Evolutionary conservation across 2,888 invertebrate genomes (phyloP).

Genomic region (Cybosia mesomella): DNA sequence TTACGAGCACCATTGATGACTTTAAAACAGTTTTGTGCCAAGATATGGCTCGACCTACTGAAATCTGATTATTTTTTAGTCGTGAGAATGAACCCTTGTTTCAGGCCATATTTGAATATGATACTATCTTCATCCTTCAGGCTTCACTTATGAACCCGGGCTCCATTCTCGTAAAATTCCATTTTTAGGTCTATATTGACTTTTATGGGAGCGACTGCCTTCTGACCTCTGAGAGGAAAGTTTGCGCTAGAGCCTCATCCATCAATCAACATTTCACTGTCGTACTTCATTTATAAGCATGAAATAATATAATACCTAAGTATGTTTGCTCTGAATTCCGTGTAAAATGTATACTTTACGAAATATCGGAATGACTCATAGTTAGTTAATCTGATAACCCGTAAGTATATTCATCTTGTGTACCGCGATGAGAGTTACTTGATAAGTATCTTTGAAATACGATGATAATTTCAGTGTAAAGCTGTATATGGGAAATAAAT

Average conservation of each 20-base stretch:
- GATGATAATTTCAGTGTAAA: neutral
- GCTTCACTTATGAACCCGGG: neutral
- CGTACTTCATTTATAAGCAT: too few species aligned
- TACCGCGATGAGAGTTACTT: neutral
- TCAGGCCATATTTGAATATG: too few species aligned
- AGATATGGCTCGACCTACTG: neutral
- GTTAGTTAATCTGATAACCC: too few species aligned
- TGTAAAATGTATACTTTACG: neutral
- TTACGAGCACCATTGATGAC: constrained; percentile 15
- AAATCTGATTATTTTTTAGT: neutral
- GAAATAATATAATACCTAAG: too few species aligned
- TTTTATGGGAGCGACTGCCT: too few species aligned
- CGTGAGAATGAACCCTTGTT: neutral
- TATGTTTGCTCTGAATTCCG: too few species aligned
- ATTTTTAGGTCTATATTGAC: too few species aligned
- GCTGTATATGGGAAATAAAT: neutral
- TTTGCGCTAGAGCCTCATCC: too few species aligned
- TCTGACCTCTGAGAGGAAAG: too few species aligned
- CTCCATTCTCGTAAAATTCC: neutral
- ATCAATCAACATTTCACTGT: too few species aligned
- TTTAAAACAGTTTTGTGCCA: neutral
- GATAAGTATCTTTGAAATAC: neutral
- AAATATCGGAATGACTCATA: neutral
- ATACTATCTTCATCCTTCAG: too few species aligned
- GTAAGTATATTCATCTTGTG: too few species aligned